Percentiles rank a stretch among this genome's conserved stretches.
Evolutionary conservation across 2,888 invertebrate genomes (phyloP).

Genomic region (Neoascia interrupta): DNA sequence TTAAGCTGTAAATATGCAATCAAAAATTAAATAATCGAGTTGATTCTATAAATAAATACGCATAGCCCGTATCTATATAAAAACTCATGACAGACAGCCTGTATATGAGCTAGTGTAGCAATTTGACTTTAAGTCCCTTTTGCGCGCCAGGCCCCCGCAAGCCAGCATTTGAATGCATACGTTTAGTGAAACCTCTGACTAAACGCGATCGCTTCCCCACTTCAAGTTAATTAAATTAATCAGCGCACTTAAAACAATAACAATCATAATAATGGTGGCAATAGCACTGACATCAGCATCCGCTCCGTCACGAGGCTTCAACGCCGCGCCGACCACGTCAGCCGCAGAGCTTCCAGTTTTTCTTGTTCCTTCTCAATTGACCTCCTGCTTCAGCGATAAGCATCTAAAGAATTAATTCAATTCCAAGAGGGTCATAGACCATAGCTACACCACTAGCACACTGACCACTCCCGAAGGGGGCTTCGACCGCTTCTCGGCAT

Average conservation of each 20-base stretch:
- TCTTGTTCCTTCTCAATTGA: too few relatives aligned
- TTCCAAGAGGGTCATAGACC: constrained; percentile 55
- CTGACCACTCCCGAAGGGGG: constrained; percentile 15
- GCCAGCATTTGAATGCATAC: too few relatives aligned
- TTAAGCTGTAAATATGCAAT: constrained; percentile 47
- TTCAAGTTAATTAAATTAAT: constrained; percentile 61
- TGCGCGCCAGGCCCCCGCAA: not conserved
- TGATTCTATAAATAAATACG: too few relatives aligned
- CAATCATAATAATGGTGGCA: constrained; percentile 36
- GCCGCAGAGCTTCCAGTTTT: too few relatives aligned
- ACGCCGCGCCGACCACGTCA: too few relatives aligned
- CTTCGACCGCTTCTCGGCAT: not conserved
- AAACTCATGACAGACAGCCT: too few relatives aligned
- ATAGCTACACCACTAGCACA: constrained; percentile 16
- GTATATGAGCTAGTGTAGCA: too few relatives aligned
- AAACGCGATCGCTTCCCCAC: not conserved
- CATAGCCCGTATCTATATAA: too few relatives aligned
- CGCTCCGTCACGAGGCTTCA: constrained; percentile 30
- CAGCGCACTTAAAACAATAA: constrained; percentile 62
- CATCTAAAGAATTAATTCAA: constrained; percentile 48
- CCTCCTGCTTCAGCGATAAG: constrained; percentile 31
- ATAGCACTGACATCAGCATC: constrained; percentile 35
- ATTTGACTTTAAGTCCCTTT: not conserved
- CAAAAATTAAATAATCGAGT: constrained; percentile 9
- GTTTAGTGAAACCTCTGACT: too few relatives aligned